phyloP scores from a whole-genome alignment of 1,140 invertebrate genomes.

The Lordiphosa mommai region DNA sequence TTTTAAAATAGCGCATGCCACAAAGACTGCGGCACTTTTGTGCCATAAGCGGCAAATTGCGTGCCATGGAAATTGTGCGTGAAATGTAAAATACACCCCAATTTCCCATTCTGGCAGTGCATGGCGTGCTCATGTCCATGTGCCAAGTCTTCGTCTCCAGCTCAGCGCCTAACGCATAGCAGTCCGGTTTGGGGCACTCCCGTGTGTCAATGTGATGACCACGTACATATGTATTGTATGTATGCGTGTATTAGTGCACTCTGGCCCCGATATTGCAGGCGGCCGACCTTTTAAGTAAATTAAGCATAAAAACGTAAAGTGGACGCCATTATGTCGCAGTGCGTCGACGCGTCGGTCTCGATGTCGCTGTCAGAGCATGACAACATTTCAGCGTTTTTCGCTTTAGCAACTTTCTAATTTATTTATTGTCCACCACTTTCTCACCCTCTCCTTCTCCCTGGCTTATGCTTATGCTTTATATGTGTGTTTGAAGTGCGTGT shows the following conservation, averaged over 20 bases:
- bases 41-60: slow-evolving; percentile 67
- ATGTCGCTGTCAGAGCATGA: slow-evolving; percentile 14
- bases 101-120: slow-evolving; percentile 26
- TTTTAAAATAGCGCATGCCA: slow-evolving; percentile 51
- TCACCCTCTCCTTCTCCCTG: background rate
- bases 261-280: no score
- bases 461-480: slow-evolving; percentile 28
- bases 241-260: background rate
- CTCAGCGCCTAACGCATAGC: slow-evolving; percentile 19
- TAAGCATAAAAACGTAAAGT: slow-evolving; percentile 79
- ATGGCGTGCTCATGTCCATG: slow-evolving; percentile 42
- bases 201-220: slow-evolving; percentile 32
- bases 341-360: slow-evolving; percentile 52
- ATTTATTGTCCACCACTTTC: slow-evolving; percentile 56
- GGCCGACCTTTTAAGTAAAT: slow-evolving; percentile 79
- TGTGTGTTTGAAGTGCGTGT: slow-evolving; percentile 68
- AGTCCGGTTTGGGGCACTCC: slow-evolving; percentile 34
- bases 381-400: slow-evolving; percentile 58
- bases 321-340: slow-evolving; percentile 78
- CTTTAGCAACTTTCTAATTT: slow-evolving; percentile 70
- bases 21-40: slow-evolving; percentile 17
- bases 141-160: slow-evolving; percentile 3
- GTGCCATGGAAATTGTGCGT: slow-evolving; percentile 76
- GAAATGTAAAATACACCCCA: slow-evolving; percentile 70
- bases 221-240: slow-evolving; percentile 18